Base-by-base conservation (phyloP, 2,113 vertebrate species). In the Dipodomys ordii region DNA sequence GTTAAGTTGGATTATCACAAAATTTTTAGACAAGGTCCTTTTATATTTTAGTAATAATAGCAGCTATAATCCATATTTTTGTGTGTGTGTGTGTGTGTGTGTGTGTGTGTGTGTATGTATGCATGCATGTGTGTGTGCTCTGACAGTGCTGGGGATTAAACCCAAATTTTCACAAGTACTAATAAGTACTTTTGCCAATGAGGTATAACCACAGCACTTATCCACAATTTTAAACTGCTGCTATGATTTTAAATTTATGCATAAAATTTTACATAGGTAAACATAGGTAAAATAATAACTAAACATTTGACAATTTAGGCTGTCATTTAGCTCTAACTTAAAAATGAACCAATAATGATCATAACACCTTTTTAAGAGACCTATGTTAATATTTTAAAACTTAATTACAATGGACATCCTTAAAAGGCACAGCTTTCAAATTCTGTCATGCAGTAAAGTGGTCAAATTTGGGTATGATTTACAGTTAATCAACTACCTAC, bases 381-480 rank as follows among this genome's bases (percentile, higher is more conserved):
- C 9, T 87, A 44, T 71, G 30, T 77, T 82, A 93, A 87, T 60
- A 93, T 78, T 92, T 94, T 95, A 82, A 95, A 96, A 87, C 64
- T 93, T 86, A 96, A 85, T 88, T 88, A 86, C 65, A 90, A 95
- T 46, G 81, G 65, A 94, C 95, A 96, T 97, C 92, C 95, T 97
- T 92, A 98, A 97, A 98, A 98, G 98, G 98, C 98, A 98, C 98
- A 97, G 94, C 97, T 97, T 98, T 98, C 88, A 91, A 93, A 97
- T 92, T 98, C 98, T 93, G 97, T 97, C 97, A 96, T 98, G 97
- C 97, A 98, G 96, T 98, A 98, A 98, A 98, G 97, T 97, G 97
- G 98, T 98, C 97, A 97, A 80, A 96, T 94, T 97, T 98, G 86
- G 96, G 96, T 94, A 92, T 92, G 79, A 96, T 98, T 92, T 93